Evolutionary conservation across 1,140 invertebrate species (phyloP).

Genomic region (Drosophila pseudoananassae): DNA sequence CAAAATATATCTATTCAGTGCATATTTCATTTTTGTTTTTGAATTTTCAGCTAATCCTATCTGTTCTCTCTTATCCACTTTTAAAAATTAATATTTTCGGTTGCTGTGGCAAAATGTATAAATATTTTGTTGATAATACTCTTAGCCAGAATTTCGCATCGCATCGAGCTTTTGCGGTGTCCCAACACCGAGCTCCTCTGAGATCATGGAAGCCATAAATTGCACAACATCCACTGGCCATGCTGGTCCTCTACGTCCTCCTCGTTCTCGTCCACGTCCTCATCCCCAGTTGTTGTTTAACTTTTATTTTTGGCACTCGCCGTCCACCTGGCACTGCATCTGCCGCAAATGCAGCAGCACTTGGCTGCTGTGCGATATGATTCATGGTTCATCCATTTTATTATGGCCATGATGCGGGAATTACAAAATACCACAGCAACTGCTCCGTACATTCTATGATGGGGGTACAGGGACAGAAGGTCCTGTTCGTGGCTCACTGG

Average conservation of each 20-base stretch:
- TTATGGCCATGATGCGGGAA: conserved; percentile 38
- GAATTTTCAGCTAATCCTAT: too few species aligned
- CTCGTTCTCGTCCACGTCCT: not conserved
- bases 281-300: conserved; percentile 24
- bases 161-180: conserved; percentile 27
- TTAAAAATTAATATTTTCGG: conserved; percentile 37
- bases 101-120: conserved; percentile 22
- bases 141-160: conserved; percentile 2
- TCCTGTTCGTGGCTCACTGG: not conserved
- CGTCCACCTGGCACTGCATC: conserved; percentile 30
- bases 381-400: conserved; percentile 29
- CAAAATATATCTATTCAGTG: too few species aligned
- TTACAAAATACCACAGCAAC: conserved; percentile 27
- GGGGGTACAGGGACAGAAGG: not conserved
- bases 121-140: conserved; percentile 3
- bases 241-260: not conserved
- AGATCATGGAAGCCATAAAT: conserved; percentile 40
- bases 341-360: conserved; percentile 6
- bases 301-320: conserved; percentile 35
- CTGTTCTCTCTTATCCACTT: conserved; percentile 15
- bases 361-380: conserved; percentile 20
- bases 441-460: not conserved
- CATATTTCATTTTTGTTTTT: too few species aligned
- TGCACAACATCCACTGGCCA: conserved; percentile 36
- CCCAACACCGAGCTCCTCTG: conserved; percentile 13